These are phyloP conservation scores for Panzeria rudis DNA, from an alignment of 2,888 invertebrate species.

Conservation along the genomic window DNA sequence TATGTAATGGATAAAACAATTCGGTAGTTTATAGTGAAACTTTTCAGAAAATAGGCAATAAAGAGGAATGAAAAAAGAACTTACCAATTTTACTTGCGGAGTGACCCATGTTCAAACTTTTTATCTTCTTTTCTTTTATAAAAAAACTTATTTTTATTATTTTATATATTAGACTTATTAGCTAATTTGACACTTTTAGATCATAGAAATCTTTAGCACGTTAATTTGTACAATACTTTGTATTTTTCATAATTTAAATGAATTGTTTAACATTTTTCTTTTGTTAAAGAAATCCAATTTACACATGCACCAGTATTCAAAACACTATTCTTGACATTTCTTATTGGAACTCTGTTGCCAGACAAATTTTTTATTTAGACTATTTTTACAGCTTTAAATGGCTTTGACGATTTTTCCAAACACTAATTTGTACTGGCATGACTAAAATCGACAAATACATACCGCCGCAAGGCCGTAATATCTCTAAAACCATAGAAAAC, in stretches of 20 bases:
- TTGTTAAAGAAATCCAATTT: conserved; percentile 46
- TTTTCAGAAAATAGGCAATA: conserved; percentile 38
- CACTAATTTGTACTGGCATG: neutral
- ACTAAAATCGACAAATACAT: too few relatives aligned
- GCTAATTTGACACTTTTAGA: conserved; percentile 70
- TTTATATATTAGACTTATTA: conserved; percentile 52
- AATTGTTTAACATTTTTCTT: conserved; percentile 52
- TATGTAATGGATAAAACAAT: neutral
- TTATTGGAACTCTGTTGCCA: conserved; percentile 32
- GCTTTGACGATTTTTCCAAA: neutral
- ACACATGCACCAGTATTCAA: conserved; percentile 66
- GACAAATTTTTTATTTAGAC: neutral
- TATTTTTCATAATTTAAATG: conserved; percentile 22
- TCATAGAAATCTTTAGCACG: conserved; percentile 58
- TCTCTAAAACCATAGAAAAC: too few relatives aligned
- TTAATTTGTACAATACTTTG: conserved; percentile 54
- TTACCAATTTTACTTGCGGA: conserved; percentile 82
- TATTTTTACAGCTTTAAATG: neutral
- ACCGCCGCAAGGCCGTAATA: too few relatives aligned
- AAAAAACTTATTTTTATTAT: conserved; percentile 30
- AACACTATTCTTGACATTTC: conserved; percentile 65
- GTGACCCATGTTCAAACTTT: conserved; percentile 77
- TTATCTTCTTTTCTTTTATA: conserved; percentile 46
- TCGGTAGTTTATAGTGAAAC: neutral
- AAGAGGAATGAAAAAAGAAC: conserved; percentile 68